These are phyloP conservation scores for Ibidorhyncha struthersii DNA, from an alignment of 2,113 vertebrate species.

Conservation along the genomic window DNA sequence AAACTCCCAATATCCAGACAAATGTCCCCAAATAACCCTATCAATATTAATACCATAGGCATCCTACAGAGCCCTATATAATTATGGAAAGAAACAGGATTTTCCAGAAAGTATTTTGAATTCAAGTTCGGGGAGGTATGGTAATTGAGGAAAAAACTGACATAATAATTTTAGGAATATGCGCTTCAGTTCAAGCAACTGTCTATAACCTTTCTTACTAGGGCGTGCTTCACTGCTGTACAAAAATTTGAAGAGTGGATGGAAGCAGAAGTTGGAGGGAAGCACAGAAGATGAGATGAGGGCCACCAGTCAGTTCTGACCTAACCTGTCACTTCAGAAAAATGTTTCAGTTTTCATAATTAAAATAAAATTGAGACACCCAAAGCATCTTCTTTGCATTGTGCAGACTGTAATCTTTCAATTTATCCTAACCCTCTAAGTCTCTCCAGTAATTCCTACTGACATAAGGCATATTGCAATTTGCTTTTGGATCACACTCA, in stretches of 20 bases:
- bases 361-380: background rate
- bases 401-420: background rate
- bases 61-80: background rate
- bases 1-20: background rate
- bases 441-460: background rate
- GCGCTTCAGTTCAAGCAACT: background rate
- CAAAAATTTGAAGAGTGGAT: background rate
- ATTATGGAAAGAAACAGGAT: background rate
- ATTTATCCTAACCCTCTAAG: background rate
- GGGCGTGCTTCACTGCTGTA: background rate
- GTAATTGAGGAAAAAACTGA: background rate
- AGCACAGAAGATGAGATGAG: background rate
- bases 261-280: background rate
- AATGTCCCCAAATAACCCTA: background rate
- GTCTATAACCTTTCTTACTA: background rate
- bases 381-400: background rate
- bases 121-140: background rate
- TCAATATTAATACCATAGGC: background rate
- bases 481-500: conserved; percentile 25
- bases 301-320: background rate
- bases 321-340: background rate
- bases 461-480: conserved; percentile 31
- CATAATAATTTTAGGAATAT: background rate
- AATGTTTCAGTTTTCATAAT: background rate
- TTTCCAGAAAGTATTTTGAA: background rate